Evolutionary conservation across 1,140 invertebrate genomes (phyloP).

Genomic region (silkworm (Bombyx mori)): DNA sequence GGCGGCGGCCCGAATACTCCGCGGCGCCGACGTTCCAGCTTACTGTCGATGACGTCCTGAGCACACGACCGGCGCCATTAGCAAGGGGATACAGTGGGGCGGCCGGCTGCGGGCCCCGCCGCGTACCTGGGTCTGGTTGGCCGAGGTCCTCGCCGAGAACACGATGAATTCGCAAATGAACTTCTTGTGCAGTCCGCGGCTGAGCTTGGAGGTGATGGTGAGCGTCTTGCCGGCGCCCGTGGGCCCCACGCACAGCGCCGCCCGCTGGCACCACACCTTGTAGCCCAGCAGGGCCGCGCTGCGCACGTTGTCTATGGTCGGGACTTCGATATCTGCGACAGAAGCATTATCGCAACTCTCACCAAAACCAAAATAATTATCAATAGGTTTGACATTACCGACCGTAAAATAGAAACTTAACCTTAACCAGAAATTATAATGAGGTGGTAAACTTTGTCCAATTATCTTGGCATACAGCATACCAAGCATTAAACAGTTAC

Average conservation of each 20-base stretch:
- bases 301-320: conserved; percentile 88
- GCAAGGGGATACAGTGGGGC: not conserved
- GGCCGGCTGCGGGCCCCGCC: no score
- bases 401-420: no score
- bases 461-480: no score
- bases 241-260: conserved; percentile 82
- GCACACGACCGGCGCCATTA: not conserved
- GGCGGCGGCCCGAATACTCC: conserved; percentile 86
- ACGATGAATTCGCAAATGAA: conserved; percentile 83
- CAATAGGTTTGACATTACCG: no score
- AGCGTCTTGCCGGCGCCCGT: conserved; percentile 88
- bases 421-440: no score
- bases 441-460: no score
- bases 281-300: conserved; percentile 77
- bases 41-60: conserved; percentile 84
- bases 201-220: conserved; percentile 78
- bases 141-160: conserved; percentile 85
- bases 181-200: conserved; percentile 75
- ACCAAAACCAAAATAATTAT: no score
- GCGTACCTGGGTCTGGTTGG: conserved; percentile 82
- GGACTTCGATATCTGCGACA: conserved; percentile 76
- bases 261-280: conserved; percentile 73
- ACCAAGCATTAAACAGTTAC: no score
- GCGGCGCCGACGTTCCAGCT: conserved; percentile 83
- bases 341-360: no score